Base-by-base conservation (phyloP, 2,888 invertebrate genomes). In the Tuberolachnus salignus region DNA sequence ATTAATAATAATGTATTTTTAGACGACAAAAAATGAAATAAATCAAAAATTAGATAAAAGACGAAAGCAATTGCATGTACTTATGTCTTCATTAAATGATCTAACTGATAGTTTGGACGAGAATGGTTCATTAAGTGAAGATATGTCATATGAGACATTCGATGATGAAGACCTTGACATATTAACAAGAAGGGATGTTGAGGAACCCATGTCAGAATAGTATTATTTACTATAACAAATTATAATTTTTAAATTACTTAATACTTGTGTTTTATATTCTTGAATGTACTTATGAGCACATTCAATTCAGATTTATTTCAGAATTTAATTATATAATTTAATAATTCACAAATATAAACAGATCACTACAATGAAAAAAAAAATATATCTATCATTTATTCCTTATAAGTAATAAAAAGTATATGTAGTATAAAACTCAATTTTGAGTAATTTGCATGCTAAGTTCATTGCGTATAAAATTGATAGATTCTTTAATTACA, bases 21-120 rank as follows among this genome's bases (percentile, higher is more conserved):
- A 80, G 66, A 74, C 57, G 66, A 91, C 91, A 80, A 91, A 91
- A 83, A 89, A 91, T 55, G 89, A 90, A 81, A 85, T 94, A 80
- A 92, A 94, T 83, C 89, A 91, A 63, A 91, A 94, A 85, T 87
- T 97, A 81, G 92, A 94, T 82, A 88, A 92, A 84, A 88, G 97
- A 75, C 91, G 93, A 83, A 96, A 96, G 86, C 95, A 96, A 84
- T 95, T 97, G 83, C 92, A 94, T 85, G 93, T 97, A 11, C 86
- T 97, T 51, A 92, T 95, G 82, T 92, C 93, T 53, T 92, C 95
- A 19, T 93, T 95, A 82, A 93, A 94, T 85, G 93, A 94, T 83
- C 86, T 97, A 71, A 92, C 94, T 85, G 90, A 90, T 26, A 89
- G 94, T 84, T 85, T 95, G 49, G 93, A 94, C 82, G 92, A 93